Conservation (phyloP, 92 coral and sea anemone genomes). For the Pocillopora grandis region DNA sequence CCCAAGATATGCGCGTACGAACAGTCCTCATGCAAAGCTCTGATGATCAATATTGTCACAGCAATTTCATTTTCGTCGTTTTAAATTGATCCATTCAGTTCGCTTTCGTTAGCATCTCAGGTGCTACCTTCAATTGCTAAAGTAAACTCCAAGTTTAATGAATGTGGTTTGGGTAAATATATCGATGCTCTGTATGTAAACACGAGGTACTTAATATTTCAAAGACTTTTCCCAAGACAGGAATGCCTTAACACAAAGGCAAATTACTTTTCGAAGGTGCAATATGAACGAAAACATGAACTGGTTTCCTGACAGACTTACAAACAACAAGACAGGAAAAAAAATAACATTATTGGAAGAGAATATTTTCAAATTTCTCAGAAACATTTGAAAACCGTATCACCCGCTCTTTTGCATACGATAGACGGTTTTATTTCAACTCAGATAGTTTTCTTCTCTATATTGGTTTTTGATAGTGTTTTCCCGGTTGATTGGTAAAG, state of each 20-base stretch:
- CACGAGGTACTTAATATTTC: conserved; percentile 5
- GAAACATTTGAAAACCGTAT: too few relatives aligned
- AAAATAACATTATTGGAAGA: too few relatives aligned
- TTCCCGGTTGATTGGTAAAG: too few relatives aligned
- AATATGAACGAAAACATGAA: neutral
- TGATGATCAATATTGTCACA: neutral
- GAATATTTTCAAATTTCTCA: too few relatives aligned
- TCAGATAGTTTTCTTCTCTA: too few relatives aligned
- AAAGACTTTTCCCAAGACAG: neutral
- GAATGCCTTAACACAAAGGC: neutral
- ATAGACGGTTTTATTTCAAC: too few relatives aligned
- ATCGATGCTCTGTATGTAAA: conserved; percentile 20
- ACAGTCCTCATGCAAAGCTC: neutral
- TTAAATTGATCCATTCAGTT: neutral
- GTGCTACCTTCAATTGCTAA: neutral
- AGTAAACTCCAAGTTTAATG: conserved; percentile 2
- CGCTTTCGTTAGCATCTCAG: neutral
- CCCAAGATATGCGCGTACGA: neutral
- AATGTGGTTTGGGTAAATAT: conserved; percentile 21
- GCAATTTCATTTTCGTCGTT: neutral
- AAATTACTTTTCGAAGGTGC: conserved; percentile 1
- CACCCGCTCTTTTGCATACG: too few relatives aligned
- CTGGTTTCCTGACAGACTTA: conserved; percentile 16
- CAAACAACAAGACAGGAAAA: neutral
- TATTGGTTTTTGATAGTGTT: too few relatives aligned